Conservation (phyloP, 2,113 vertebrate species). For the Oenanthe melanoleuca region DNA sequence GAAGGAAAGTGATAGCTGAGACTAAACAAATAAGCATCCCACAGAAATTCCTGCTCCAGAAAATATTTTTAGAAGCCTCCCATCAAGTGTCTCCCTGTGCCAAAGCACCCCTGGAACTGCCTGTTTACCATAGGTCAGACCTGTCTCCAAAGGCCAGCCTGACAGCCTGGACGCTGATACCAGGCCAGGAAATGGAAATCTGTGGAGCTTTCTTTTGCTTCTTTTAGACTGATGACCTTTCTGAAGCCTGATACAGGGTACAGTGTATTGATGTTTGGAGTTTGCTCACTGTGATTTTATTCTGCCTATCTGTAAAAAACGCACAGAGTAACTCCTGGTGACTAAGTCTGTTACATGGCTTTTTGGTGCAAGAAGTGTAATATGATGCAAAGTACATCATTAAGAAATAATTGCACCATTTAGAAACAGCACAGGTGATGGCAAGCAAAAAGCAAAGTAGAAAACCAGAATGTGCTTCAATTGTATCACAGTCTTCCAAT, state of each 20-base stretch:
- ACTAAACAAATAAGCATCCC: neutral
- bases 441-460: neutral
- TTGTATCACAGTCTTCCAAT: neutral
- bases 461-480: neutral
- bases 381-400: neutral
- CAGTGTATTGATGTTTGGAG: neutral
- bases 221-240: conserved; percentile 68
- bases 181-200: conserved; percentile 44
- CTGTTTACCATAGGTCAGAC: conserved; percentile 51
- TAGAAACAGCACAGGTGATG: neutral
- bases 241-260: conserved; percentile 17
- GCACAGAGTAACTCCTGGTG: neutral
- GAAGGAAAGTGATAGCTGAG: neutral
- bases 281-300: neutral
- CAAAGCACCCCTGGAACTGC: neutral
- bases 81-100: neutral
- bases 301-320: neutral
- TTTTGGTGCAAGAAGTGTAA: neutral
- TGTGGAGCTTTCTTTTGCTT: neutral
- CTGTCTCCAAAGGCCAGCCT: conserved; percentile 71
- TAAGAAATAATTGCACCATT: neutral
- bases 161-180: conserved; percentile 39
- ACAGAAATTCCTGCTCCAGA: neutral
- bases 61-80: neutral
- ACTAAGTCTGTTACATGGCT: neutral